Conservation (phyloP, 2,797 vertebrate species). For the Intellagama lesueurii region DNA sequence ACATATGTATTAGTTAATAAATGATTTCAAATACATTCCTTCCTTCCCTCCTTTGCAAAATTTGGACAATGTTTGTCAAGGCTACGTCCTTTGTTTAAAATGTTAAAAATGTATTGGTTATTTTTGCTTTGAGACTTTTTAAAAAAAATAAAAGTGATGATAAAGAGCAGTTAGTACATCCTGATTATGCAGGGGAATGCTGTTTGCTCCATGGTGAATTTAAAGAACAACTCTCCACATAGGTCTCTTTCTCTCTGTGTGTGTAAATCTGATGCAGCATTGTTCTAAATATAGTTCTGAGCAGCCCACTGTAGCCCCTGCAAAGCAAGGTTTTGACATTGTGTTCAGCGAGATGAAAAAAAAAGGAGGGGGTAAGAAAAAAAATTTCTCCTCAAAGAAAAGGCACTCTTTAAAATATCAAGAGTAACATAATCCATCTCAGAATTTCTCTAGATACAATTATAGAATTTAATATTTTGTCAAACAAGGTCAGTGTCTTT, state of each 20-base stretch:
- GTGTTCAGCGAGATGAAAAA: slow-evolving; percentile 45
- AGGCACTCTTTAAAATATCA: slow-evolving; percentile 60
- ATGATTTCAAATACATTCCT: slow-evolving; percentile 69
- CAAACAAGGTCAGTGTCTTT: slow-evolving; percentile 72
- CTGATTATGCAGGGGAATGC: slow-evolving; percentile 81
- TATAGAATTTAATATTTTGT: slow-evolving; percentile 73
- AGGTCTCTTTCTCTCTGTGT: slow-evolving; percentile 47
- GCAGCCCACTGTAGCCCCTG: slow-evolving; percentile 79
- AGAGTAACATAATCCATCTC: slow-evolving; percentile 64
- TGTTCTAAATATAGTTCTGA: slow-evolving; percentile 82
- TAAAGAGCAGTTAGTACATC: slow-evolving; percentile 83
- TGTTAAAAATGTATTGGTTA: slow-evolving; percentile 79
- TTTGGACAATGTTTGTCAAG: slow-evolving; percentile 76
- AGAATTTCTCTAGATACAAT: slow-evolving; percentile 64
- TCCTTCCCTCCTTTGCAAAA: slow-evolving; percentile 70
- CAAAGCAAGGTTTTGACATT: slow-evolving; percentile 78
- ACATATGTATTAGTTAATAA: slow-evolving; percentile 63
- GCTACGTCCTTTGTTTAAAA: slow-evolving; percentile 79
- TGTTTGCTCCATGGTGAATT: slow-evolving; percentile 80
- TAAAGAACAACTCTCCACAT: slow-evolving; percentile 51
- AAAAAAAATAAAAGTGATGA: slow-evolving; percentile 84
- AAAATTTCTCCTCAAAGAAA: slow-evolving; percentile 56
- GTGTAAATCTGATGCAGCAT: slow-evolving; percentile 77
- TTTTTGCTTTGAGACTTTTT: slow-evolving; percentile 76
- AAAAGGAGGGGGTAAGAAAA: not conserved